A percentile compares a stretch with the other conserved stretches of the same genome.
Conservation (phyloP, 30 jellyfish, hydroid and myxozoan genomes). For the Aurelia sp. region DNA sequence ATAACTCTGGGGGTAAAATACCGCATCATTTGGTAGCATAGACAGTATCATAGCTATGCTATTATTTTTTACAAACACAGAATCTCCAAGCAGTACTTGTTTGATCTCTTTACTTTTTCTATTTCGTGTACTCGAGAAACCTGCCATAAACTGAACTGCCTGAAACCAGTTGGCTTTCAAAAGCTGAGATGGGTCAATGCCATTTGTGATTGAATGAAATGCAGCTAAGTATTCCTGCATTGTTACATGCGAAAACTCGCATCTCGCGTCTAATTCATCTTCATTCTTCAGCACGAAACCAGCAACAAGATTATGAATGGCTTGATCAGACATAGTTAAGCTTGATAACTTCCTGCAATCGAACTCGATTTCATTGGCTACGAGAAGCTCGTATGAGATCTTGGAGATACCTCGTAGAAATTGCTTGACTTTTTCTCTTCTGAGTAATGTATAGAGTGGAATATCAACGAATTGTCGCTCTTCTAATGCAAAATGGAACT, state of each 20-base stretch:
- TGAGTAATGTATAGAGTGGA: not conserved
- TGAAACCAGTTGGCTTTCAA: not conserved
- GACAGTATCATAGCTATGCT: not conserved
- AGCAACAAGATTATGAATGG: not conserved
- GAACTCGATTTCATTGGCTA: not conserved
- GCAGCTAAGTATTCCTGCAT: not conserved
- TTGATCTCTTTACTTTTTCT: not conserved
- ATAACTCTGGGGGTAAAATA: not conserved
- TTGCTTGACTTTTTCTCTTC: not conserved
- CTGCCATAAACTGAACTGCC: not conserved
- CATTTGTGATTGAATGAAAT: not conserved
- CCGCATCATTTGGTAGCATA: not conserved
- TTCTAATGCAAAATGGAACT: not conserved
- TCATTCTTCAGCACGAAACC: not conserved
- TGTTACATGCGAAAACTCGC: not conserved
- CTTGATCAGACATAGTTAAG: not conserved
- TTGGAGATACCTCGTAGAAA: not conserved
- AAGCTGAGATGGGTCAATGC: not conserved
- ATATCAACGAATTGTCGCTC: not conserved
- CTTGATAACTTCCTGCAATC: not conserved
- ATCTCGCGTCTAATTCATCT: not conserved
- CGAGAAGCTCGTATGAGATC: not conserved
- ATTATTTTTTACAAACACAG: not conserved
- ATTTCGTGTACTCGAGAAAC: not conserved
- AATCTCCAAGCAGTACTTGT: not conserved